A percentile compares a stretch with the other conserved stretches of the same genome.
Conservation (phyloP, 37 sponge, comb jelly and placozoan species). For the Oscarella lobularis region DNA sequence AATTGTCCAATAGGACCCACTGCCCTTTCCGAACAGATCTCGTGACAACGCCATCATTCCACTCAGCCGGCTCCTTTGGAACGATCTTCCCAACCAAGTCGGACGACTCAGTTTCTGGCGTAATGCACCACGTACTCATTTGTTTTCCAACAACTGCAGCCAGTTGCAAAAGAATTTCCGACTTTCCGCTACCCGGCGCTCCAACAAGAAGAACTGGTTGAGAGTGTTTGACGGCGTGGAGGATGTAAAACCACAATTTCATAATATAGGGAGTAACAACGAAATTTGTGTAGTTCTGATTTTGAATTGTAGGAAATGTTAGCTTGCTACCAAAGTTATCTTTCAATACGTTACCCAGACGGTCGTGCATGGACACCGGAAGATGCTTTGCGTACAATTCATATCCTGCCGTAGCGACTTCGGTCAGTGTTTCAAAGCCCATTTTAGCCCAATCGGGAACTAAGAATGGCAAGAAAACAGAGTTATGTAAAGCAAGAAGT, state of each 20-base stretch:
- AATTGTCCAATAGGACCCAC: neutral
- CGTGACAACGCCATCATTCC: neutral
- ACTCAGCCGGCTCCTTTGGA: neutral
- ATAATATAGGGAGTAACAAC: neutral
- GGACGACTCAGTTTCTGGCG: neutral
- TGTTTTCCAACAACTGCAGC: neutral
- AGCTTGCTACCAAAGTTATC: no score
- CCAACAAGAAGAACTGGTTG: constrained; percentile 1
- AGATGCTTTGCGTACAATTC: neutral
- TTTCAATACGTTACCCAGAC: neutral
- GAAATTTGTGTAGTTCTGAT: no score
- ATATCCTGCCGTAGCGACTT: neutral
- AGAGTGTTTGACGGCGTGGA: neutral
- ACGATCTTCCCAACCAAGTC: constrained; percentile 1
- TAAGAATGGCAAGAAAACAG: neutral
- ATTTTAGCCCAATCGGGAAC: neutral
- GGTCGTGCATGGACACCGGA: neutral
- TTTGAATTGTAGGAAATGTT: no score
- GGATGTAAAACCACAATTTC: neutral
- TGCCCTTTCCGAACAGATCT: neutral
- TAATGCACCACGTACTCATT: neutral
- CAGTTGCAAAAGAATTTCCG: neutral
- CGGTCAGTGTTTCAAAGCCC: neutral
- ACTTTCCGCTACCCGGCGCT: neutral
- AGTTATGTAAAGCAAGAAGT: no score